Evolutionary conservation across 2,113 vertebrate species (phyloP).

Genomic region (Notothenia coriiceps): DNA sequence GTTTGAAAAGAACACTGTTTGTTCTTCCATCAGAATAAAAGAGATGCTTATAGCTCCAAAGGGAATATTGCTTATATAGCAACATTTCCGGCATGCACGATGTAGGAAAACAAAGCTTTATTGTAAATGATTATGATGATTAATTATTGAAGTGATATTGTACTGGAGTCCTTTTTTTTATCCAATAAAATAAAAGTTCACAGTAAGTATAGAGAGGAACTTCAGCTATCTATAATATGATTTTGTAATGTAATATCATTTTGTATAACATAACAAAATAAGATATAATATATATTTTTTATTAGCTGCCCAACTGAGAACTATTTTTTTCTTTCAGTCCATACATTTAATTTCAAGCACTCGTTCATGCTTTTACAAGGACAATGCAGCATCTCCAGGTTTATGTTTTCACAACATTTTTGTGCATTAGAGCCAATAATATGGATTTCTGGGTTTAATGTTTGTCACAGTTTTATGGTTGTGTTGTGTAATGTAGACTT

Average conservation of each 20-base stretch:
- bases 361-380: neutral
- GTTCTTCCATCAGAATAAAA: neutral
- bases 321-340: neutral
- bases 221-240: neutral
- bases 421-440: conserved; percentile 23
- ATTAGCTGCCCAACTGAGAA: neutral
- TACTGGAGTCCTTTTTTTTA: neutral
- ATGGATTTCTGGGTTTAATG: neutral
- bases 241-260: too few species aligned
- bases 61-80: conserved; percentile 2
- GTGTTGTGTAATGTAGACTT: neutral
- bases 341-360: neutral
- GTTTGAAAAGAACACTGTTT: neutral
- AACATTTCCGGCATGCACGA: neutral
- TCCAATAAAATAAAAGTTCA: neutral
- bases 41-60: neutral
- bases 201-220: neutral
- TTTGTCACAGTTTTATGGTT: neutral
- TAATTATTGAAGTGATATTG: neutral
- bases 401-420: neutral
- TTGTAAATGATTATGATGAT: neutral
- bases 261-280: too few species aligned
- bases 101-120: conserved; percentile 14
- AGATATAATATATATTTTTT: neutral
- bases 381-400: neutral